These are phyloP conservation scores for Brachyalestes nurse DNA, from an alignment of 2,797 vertebrate species.

Conservation along the genomic window DNA sequence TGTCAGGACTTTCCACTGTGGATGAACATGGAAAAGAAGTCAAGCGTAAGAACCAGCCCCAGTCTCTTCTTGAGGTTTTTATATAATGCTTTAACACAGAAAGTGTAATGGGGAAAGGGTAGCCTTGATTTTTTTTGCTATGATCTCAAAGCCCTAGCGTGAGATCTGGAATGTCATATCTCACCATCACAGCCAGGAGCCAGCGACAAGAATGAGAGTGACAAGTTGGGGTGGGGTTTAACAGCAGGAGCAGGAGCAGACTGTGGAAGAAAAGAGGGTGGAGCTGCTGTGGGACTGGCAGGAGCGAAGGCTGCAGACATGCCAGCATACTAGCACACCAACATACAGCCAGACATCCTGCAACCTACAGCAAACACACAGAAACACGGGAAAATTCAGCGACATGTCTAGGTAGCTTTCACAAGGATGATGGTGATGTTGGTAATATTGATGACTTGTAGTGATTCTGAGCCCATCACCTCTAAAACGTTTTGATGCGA, in stretches of 20 bases:
- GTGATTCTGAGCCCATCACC: conserved; percentile 69
- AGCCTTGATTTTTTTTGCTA: not conserved
- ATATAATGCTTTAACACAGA: no score
- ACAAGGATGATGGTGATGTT: not conserved
- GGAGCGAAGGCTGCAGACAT: conserved; percentile 79
- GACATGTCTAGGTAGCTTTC: not conserved
- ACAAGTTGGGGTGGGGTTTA: conserved; percentile 86
- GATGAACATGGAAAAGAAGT: not conserved
- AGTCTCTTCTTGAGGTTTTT: no score
- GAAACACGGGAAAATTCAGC: conserved; percentile 5
- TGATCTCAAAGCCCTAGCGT: not conserved
- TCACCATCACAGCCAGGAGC: conserved; percentile 81
- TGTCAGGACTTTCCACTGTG: conserved; percentile 85
- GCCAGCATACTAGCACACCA: conserved; percentile 87
- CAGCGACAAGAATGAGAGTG: conserved; percentile 85
- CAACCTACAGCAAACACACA: conserved; percentile 71
- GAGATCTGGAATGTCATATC: conserved; percentile 1
- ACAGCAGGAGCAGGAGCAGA: conserved; percentile 85
- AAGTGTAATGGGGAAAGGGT: no score
- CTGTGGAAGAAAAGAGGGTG: conserved; percentile 85
- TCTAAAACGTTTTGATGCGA: conserved; percentile 88
- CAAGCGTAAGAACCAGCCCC: no score
- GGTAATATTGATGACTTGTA: not conserved
- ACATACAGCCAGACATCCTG: conserved; percentile 83
- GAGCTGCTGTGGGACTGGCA: conserved; percentile 81